Base-by-base conservation (phyloP, 2,888 invertebrate species). In the Tethea ocularis region DNA sequence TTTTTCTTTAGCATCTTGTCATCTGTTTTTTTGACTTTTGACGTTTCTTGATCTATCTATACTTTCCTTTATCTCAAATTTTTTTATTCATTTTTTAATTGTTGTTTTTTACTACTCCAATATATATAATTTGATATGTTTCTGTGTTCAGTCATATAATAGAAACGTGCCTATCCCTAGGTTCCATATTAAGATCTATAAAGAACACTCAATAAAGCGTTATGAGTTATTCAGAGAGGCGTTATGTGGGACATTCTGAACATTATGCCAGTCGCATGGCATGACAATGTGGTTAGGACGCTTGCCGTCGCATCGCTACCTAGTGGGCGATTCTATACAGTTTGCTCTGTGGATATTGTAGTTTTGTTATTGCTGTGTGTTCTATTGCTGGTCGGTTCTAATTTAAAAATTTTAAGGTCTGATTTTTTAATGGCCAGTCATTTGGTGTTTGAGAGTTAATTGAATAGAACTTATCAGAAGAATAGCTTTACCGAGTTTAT, bases 211-310 rank as follows among this genome's bases (percentile, higher is more conserved):
- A 77, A 77, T 77, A 77, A 72, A 74, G 67, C 70, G 64, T 63
- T 65, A 72, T 71, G 71, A 77, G 74, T 67, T 74, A 71, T 74
- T 71, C 78, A 71, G 56, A 60, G 62, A 29, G 38, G 54, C 33
- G 36, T 22, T 65, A 77, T 76, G 75, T 73, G 46, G 68, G 71
- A 60, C 76, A 77, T 76, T 76, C 76, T 68, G 60, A 57, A 56
- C 61, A 66, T 72, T 68, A 62, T 67, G 59, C 53, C 58, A 61
- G 54, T 20, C 54, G 54, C 20, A 46, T 46, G 52, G 61, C 64
- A 68, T 69, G 61, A 69, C 68, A 69, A 68, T 61, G 57, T 46
- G 46, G 46, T 46, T 10, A 20, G 46, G 20, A 20, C 10, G 10
- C n/a, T 15, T 15, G 38, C 38, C 38, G 10, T 46, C 46, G 46